Evolutionary conservation across 2,797 vertebrate species (phyloP).

Genomic region (Potorous gilbertii): DNA sequence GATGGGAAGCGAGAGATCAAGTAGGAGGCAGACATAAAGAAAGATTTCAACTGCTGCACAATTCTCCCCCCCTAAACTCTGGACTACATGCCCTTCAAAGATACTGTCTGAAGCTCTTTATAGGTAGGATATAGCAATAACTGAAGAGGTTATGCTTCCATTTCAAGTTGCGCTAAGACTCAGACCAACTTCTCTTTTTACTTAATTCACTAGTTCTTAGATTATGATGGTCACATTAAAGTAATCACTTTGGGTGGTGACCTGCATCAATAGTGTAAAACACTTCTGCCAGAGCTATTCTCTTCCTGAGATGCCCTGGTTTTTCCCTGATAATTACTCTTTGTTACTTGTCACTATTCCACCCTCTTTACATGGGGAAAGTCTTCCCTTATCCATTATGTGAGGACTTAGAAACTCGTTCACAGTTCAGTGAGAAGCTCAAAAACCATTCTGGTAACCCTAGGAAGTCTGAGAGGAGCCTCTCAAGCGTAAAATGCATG

Average conservation of each 20-base stretch:
- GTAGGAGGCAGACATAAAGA: neutral
- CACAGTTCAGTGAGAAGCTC: neutral
- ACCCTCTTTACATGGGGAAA: constrained; percentile 24
- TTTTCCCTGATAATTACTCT: constrained; percentile 58
- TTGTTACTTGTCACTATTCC: constrained; percentile 20
- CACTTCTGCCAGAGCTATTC: neutral
- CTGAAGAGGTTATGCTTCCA: neutral
- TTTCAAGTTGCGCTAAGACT: neutral
- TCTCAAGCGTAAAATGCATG: constrained; percentile 8
- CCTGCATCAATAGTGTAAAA: neutral
- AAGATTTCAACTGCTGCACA: neutral
- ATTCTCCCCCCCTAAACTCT: neutral
- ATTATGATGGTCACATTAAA: constrained; percentile 20
- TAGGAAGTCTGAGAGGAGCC: constrained; percentile 16
- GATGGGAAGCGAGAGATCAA: neutral
- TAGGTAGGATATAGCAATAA: neutral
- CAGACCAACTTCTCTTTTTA: neutral
- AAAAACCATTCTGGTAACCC: constrained; percentile 11
- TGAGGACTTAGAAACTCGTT: constrained; percentile 51
- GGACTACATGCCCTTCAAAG: neutral
- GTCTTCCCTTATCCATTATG: constrained; percentile 13
- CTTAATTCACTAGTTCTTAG: neutral
- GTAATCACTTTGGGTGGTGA: constrained; percentile 15
- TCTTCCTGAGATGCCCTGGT: constrained; percentile 2
- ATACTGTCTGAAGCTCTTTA: neutral